Conservation (phyloP, 2,797 vertebrate species). For the Pseudochirops cupreus region DNA sequence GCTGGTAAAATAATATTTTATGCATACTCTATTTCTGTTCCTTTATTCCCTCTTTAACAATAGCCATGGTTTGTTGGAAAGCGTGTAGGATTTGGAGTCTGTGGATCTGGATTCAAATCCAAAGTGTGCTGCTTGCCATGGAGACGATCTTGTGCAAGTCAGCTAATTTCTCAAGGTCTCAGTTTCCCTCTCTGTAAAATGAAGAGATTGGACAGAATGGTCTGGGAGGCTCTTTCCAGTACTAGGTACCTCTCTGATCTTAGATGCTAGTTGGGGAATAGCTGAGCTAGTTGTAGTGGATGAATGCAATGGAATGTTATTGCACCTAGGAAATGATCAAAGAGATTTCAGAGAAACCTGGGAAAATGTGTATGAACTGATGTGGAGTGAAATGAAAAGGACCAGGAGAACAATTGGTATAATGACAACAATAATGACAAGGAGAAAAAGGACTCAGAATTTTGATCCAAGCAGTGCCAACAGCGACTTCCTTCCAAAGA, state of each 20-base stretch:
- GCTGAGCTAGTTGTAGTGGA: background rate
- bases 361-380: background rate
- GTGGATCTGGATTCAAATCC: background rate
- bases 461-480: background rate
- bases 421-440: background rate
- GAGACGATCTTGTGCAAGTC: background rate
- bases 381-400: background rate
- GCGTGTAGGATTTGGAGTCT: background rate
- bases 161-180: background rate
- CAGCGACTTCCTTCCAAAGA: background rate
- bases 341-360: background rate
- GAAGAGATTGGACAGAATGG: background rate
- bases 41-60: background rate
- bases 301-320: background rate
- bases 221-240: background rate
- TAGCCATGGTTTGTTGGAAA: background rate
- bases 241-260: background rate
- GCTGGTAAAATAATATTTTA: constrained; percentile 23
- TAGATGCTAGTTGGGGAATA: background rate
- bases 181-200: background rate
- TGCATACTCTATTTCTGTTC: background rate
- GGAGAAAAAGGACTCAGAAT: background rate
- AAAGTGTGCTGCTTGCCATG: background rate
- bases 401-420: background rate
- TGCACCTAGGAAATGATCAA: background rate